phyloP scores from a whole-genome alignment of 2,888 invertebrate genomes.

The Leptura quadrifasciata region DNA sequence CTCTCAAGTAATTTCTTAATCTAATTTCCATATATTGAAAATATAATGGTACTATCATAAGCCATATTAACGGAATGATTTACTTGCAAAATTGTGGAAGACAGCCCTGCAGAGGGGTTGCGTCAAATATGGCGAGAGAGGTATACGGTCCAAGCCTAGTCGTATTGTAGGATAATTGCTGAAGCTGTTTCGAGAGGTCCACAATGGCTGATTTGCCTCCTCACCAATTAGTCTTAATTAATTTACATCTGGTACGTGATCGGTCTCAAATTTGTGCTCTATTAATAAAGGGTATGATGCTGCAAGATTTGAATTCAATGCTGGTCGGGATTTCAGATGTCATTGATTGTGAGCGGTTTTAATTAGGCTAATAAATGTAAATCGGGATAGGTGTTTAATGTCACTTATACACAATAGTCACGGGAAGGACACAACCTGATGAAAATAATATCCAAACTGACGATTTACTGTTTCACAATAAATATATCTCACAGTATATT shows the following conservation, averaged over 20 bases:
- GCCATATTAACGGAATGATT: background rate
- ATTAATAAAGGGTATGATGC: conserved; percentile 41
- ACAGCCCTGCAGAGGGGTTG: conserved; percentile 3
- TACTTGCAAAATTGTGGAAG: background rate
- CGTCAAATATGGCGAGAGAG: conserved; percentile 29
- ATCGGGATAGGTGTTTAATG: conserved; percentile 14
- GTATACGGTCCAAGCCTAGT: conserved; percentile 29
- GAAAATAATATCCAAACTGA: too few species aligned
- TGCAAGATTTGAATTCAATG: conserved; percentile 33
- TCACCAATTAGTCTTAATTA: conserved; percentile 61
- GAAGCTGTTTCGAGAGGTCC: conserved; percentile 53
- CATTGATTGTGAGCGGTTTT: conserved; percentile 19
- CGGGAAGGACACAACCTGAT: too few species aligned
- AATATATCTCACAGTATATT: too few species aligned
- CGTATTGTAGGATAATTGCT: conserved; percentile 43
- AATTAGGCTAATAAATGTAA: conserved; percentile 30
- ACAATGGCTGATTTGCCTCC: conserved; percentile 57
- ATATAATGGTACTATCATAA: background rate
- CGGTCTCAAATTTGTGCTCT: conserved; percentile 38
- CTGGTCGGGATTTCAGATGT: conserved; percentile 13
- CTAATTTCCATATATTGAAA: too few species aligned
- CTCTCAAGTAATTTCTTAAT: too few species aligned
- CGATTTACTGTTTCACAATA: too few species aligned
- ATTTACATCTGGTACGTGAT: conserved; percentile 59
- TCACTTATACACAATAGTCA: background rate